These are phyloP conservation scores for Telmatherina bonti DNA, from an alignment of 2,797 vertebrate genomes.

Conservation along the genomic window DNA sequence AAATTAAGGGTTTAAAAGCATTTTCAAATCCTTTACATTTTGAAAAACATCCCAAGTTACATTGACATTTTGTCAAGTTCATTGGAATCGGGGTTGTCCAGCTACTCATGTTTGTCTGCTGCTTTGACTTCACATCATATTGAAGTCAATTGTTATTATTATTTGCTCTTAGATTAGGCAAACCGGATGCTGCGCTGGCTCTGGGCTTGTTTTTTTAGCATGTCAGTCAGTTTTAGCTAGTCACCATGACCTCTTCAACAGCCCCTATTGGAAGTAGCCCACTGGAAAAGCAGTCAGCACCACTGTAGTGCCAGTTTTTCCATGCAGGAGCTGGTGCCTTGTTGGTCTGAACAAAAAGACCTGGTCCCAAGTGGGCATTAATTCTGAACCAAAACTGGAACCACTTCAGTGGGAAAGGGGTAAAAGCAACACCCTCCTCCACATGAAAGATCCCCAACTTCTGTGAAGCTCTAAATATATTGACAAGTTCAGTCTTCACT, in stretches of 20 bases:
- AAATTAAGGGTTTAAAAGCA: no score
- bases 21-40: no score
- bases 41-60: no score
- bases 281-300: no score
- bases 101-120: not conserved
- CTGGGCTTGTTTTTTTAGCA: not conserved
- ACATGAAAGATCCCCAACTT: conserved; percentile 6
- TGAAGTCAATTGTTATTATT: not conserved
- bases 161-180: not conserved
- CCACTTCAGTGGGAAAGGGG: not conserved
- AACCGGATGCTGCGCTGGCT: not conserved
- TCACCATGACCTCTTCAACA: not conserved
- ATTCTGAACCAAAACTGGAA: not conserved
- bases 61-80: no score
- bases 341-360: not conserved
- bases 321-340: not conserved
- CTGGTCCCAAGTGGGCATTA: not conserved
- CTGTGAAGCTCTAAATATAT: conserved; percentile 15
- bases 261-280: no score
- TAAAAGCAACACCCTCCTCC: not conserved
- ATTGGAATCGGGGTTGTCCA: no score
- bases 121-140: not conserved
- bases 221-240: not conserved
- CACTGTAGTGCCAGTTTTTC: no score
- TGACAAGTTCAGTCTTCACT: conserved; percentile 14